Conservation (phyloP, 2,797 vertebrate species). For the Luscinia megarhynchos region DNA sequence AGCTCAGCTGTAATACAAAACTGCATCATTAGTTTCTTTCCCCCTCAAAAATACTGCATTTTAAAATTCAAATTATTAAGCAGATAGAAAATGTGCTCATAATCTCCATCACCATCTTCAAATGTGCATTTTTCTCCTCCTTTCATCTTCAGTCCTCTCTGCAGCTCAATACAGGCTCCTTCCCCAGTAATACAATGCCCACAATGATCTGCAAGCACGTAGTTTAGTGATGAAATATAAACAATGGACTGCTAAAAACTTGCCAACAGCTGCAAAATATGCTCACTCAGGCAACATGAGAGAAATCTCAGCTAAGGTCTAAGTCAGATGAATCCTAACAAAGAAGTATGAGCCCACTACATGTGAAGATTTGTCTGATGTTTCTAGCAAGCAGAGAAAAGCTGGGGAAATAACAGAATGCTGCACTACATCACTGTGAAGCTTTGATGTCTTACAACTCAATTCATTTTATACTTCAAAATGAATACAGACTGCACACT, state of each 20-base stretch:
- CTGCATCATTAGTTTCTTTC: background rate
- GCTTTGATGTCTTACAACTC: background rate
- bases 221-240: conserved; percentile 17
- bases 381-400: background rate
- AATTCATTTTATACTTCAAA: background rate
- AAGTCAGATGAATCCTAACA: background rate
- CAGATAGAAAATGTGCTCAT: background rate
- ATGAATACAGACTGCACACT: background rate
- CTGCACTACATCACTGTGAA: background rate
- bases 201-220: background rate
- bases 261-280: background rate
- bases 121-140: background rate
- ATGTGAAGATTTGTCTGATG: background rate
- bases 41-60: background rate
- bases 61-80: background rate
- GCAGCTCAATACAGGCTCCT: background rate
- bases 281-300: background rate
- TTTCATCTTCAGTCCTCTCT: background rate
- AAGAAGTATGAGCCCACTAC: background rate
- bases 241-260: background rate
- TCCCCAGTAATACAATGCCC: background rate
- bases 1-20: background rate
- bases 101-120: background rate
- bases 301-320: background rate
- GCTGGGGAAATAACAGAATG: background rate